Percentiles rank a stretch among this genome's conserved stretches.
Conservation (phyloP, 2,888 invertebrate genomes). For the Cordilura impudica region DNA sequence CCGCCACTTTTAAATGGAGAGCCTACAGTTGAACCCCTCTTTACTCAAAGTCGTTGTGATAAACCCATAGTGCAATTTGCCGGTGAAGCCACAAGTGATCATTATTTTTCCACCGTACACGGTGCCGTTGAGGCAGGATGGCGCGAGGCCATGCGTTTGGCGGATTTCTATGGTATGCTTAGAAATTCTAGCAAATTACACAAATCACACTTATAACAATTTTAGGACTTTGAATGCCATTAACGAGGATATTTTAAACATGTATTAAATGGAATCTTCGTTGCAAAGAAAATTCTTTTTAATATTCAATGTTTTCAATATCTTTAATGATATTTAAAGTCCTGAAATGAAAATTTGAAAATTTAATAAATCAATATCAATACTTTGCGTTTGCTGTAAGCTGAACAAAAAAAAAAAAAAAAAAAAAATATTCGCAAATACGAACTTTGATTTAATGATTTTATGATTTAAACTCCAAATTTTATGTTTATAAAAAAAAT, state of each 20-base stretch:
- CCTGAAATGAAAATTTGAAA: constrained; percentile 59
- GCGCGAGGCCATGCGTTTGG: constrained; percentile 83
- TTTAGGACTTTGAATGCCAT: constrained; percentile 66
- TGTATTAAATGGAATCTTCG: background rate
- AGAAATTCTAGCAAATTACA: constrained; percentile 52
- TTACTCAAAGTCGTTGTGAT: constrained; percentile 71
- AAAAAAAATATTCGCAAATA: background rate
- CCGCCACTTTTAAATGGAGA: constrained; percentile 74
- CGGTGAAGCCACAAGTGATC: constrained; percentile 84
- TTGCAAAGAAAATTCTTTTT: background rate
- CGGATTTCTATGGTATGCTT: constrained; percentile 70
- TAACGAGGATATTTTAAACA: constrained; percentile 42
- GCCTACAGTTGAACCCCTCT: constrained; percentile 54
- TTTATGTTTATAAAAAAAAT: background rate
- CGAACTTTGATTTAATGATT: background rate
- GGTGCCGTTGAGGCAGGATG: constrained; percentile 87
- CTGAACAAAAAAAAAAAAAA: background rate
- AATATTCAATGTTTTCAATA: constrained; percentile 19
- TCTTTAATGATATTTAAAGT: constrained; percentile 62
- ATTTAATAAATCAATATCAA: constrained; percentile 52
- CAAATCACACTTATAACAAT: constrained; percentile 72
- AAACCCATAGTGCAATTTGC: constrained; percentile 83
- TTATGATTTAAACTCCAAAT: background rate
- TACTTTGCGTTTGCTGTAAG: background rate
- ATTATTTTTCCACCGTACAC: constrained; percentile 84